Conservation (phyloP, 2,888 invertebrate genomes). For the Apantesis nais region DNA sequence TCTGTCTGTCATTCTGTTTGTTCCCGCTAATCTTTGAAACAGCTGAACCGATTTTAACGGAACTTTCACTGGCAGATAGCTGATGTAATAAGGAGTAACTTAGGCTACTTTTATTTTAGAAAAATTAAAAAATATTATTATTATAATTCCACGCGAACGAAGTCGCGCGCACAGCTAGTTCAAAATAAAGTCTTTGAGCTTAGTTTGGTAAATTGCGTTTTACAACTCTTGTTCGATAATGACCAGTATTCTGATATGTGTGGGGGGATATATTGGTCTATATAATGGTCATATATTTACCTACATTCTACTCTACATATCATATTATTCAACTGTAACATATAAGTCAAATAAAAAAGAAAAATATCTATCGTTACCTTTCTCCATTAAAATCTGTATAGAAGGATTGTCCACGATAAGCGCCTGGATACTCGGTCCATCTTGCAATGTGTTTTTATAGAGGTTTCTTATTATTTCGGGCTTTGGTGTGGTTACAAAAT, state of each 20-base stretch:
- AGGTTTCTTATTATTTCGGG: neutral
- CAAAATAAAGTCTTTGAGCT: neutral
- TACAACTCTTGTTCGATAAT: neutral
- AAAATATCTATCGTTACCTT: conserved; percentile 25
- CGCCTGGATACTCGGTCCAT: conserved; percentile 6
- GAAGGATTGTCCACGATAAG: conserved; percentile 13
- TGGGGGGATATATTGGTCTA: neutral
- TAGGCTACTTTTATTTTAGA: too few species aligned
- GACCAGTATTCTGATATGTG: neutral
- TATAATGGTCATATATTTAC: neutral
- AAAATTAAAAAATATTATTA: too few species aligned
- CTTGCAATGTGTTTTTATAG: neutral
- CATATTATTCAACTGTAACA: too few species aligned
- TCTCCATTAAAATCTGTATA: conserved; percentile 26
- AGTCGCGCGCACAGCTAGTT: too few species aligned
- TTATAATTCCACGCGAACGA: too few species aligned
- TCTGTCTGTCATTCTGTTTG: too few species aligned
- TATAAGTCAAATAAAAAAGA: neutral
- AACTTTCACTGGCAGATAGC: too few species aligned
- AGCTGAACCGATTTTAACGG: too few species aligned
- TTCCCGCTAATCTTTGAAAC: too few species aligned
- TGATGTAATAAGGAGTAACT: too few species aligned
- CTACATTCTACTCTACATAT: neutral
- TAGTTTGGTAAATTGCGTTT: neutral
- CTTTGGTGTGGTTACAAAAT: neutral